Percentiles rank a stretch among this genome's conserved stretches.
These are phyloP conservation scores for Mustela nigripes DNA, from an alignment of 2,113 vertebrate genomes.

Conservation along the genomic window DNA sequence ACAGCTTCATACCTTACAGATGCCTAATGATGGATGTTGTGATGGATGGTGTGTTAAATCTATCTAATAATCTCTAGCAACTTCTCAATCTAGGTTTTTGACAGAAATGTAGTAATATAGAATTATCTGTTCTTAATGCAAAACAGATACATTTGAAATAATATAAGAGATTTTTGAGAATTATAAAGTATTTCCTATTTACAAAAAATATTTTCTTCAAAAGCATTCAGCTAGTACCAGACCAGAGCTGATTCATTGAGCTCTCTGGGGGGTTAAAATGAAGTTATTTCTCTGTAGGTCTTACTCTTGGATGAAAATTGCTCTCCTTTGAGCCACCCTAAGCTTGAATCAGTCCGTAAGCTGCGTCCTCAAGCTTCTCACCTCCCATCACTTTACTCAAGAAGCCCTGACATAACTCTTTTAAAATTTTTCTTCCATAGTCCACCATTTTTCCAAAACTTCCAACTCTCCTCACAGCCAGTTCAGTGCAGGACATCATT, in stretches of 20 bases:
- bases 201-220: not conserved
- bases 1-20: not conserved
- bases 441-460: not conserved
- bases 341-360: not conserved
- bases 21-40: not conserved
- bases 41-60: not conserved
- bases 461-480: not conserved
- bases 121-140: not conserved
- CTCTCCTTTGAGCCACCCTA: not conserved
- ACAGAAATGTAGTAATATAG: not conserved
- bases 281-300: not conserved
- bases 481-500: not conserved
- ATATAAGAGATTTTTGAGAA: not conserved
- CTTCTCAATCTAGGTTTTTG: slow-evolving; percentile 25
- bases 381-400: not conserved
- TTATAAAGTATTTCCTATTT: not conserved
- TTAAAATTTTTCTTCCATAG: not conserved
- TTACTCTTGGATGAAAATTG: not conserved
- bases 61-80: not conserved
- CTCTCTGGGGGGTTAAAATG: not conserved
- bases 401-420: not conserved
- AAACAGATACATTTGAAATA: slow-evolving; percentile 25
- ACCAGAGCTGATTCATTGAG: not conserved
- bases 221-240: not conserved
- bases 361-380: not conserved